These are phyloP conservation scores for Leucopsar rothschildi DNA, from an alignment of 2,113 vertebrate genomes.

Conservation along the genomic window DNA sequence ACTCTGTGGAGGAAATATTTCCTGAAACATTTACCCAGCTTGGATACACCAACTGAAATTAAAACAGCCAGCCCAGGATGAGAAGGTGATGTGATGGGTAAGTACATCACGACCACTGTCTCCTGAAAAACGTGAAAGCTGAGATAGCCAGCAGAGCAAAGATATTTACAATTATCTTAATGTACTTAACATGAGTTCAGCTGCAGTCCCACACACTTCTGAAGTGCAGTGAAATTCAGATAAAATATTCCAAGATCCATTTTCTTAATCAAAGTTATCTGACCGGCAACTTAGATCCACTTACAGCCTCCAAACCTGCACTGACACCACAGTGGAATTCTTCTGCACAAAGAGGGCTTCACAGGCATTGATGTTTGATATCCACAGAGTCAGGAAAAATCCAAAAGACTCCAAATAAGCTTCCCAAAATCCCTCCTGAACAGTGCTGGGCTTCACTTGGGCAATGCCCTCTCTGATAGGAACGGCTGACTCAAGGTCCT, in stretches of 20 bases:
- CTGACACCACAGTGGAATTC: background rate
- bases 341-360: rapidly evolving
- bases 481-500: background rate
- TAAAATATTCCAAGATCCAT: background rate
- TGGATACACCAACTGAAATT: background rate
- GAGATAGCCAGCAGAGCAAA: background rate
- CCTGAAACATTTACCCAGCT: background rate
- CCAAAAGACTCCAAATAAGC: no score
- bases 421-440: background rate
- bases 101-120: rapidly evolving
- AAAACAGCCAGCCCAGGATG: background rate
- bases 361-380: rapidly evolving
- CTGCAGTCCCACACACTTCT: background rate
- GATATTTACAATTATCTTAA: background rate
- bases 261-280: background rate
- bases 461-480: rapidly evolving
- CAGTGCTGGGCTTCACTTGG: background rate
- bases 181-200: background rate
- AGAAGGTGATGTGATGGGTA: background rate
- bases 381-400: background rate
- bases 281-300: rapidly evolving
- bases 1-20: background rate
- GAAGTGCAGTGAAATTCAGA: background rate
- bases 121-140: background rate
- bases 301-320: background rate